These are phyloP conservation scores for Oreochromis spilurus DNA, from an alignment of 2,113 vertebrate genomes.

Conservation along the genomic window DNA sequence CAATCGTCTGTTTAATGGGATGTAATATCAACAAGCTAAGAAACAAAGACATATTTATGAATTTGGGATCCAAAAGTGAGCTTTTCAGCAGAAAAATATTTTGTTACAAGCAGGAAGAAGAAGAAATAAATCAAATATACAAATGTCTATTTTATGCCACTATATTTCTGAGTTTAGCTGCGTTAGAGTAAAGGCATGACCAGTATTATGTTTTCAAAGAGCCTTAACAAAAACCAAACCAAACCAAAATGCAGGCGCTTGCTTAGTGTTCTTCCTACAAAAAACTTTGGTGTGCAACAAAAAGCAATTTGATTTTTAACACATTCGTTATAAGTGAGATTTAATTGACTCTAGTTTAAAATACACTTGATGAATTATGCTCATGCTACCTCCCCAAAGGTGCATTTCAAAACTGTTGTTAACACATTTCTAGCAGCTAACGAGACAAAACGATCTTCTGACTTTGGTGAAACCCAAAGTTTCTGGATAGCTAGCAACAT, in stretches of 20 bases:
- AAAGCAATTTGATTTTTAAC: not conserved
- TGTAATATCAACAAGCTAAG: not conserved
- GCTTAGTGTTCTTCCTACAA: not conserved
- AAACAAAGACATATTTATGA: not conserved
- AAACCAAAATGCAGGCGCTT: not conserved
- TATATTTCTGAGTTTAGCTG: not conserved
- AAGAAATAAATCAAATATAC: not conserved
- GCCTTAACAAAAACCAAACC: not conserved
- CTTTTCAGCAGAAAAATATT: not conserved
- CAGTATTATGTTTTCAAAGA: not conserved
- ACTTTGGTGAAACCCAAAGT: not conserved
- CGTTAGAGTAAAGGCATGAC: not conserved
- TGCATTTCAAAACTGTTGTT: not conserved
- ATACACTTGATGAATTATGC: not conserved
- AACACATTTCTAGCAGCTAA: not conserved
- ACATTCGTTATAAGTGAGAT: not conserved
- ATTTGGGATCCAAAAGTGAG: not conserved
- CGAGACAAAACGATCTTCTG: fast-evolving
- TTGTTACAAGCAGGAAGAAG: not conserved
- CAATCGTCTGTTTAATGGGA: not conserved
- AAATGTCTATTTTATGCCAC: not conserved
- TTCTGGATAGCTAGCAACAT: not conserved
- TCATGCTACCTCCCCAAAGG: not conserved
- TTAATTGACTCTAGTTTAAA: not conserved
- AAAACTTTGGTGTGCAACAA: not conserved